Conservation (phyloP, 2,797 vertebrate species). For the Centroberyx gerrardi region DNA sequence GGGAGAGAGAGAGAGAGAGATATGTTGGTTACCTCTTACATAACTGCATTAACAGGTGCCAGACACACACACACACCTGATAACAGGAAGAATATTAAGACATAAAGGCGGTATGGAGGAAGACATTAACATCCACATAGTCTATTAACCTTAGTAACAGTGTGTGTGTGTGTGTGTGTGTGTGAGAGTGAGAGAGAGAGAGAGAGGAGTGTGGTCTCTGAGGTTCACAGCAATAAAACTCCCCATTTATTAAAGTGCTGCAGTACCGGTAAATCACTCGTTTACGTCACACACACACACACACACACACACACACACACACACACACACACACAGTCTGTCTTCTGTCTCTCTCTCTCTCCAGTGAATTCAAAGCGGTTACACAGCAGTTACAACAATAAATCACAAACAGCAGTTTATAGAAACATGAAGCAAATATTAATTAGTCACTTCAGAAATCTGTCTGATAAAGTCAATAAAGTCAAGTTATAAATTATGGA, state of each 20-base stretch:
- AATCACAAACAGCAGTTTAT: too few relatives aligned
- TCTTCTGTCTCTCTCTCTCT: too few relatives aligned
- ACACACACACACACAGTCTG: constrained; percentile 8
- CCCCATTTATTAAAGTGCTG: constrained; percentile 47
- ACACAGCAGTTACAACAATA: too few relatives aligned
- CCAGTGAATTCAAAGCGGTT: too few relatives aligned
- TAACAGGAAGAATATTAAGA: constrained; percentile 37
- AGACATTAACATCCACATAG: constrained; percentile 35
- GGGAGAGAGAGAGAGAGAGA: constrained; percentile 10
- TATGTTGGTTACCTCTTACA: constrained; percentile 8
- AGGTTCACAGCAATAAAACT: constrained; percentile 58
- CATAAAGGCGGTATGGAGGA: constrained; percentile 6
- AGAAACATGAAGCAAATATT: too few relatives aligned
- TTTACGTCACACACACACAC: constrained; percentile 12
- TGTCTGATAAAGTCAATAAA: too few relatives aligned
- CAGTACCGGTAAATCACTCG: constrained; percentile 27
- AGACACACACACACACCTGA: background rate
- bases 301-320: constrained; percentile 16
- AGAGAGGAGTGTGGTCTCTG: constrained; percentile 14
- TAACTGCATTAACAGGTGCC: too few relatives aligned
- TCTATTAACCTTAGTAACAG: constrained; percentile 59
- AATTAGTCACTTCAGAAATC: too few relatives aligned
- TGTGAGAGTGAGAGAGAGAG: constrained; percentile 29
- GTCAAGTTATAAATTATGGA: too few relatives aligned
- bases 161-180: constrained; percentile 28